Base-by-base conservation (phyloP, 2,888 invertebrate species). In the Eupeodes luniger region DNA sequence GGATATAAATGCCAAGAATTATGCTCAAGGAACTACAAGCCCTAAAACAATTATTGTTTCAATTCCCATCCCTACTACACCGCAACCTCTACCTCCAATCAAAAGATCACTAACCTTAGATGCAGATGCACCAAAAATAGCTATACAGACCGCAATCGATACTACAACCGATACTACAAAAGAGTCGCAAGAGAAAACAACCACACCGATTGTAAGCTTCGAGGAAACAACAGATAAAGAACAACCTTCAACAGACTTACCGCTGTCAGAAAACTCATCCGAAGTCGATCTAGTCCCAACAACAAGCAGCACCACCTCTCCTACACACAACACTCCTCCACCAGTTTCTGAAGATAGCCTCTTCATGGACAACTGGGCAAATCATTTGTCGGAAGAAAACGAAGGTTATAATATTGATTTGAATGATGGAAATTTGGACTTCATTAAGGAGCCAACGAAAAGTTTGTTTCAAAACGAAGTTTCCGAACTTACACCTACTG, bases 401-500 rank as follows among this genome's bases (percentile, higher is more conserved):
- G 51, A 70, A 14, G 34, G 74, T 19, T 49, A 12, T 36, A 16
- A 75, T n/a, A 4, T 16, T 12, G 1, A 27, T 1, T 27, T 6
- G 4, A 10, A 59, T 12, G 80, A 75, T 14, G 67, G 75, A 0
- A 5, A n/a, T 19, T 53, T 76, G 7, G 57, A 55, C 14, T n/a
- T 44, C 14, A 12, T 75, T 5, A n/a, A 59, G 5, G 82, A 64
- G 16, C 16, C 75, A 16, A 27, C 57, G n/a, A 67, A 80, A 11
- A 84, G 40, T 53, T 64, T 84, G 0, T 88, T 88, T 34, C n/a
- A 53, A 53, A 74, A 81, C 5, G 84, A 84, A 27, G 84, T 74
- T 6, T 51, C 57, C n/a, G 64, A 75, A 40, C 5, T 36, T 0
- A 40, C n/a, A 14, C 10, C 49, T 0, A 5, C 70, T n/a, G 72